Base-by-base conservation (phyloP, 2,113 vertebrate species). In the Tachycineta bicolor region DNA sequence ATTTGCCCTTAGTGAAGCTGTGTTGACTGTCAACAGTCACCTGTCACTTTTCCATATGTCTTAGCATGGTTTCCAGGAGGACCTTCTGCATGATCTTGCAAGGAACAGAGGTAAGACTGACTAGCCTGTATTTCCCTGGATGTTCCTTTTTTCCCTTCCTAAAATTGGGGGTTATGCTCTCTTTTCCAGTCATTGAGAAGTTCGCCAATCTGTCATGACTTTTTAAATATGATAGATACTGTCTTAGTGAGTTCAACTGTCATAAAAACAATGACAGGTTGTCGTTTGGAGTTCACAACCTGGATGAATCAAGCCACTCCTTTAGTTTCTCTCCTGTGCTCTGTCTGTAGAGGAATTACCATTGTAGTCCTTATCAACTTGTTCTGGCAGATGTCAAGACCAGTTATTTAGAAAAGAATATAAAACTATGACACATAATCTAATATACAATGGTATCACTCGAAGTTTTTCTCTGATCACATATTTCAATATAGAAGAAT, bases 191-290 rank as follows among this genome's bases (percentile, higher is more conserved):
- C 46, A 52, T 11, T 74, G 41, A 59, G 50, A 78, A 69, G 41
- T 60, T 78, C 46, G 22, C 12, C 33, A 43, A 14, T 29, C 50
- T 75, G 76, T 75, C 62, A 71, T 1, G 4, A 29, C 43, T 91
- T 56, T 69, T 86, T 31, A 83, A 34, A 58, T 53, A 34, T 71
- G 80, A 93, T 71, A 24, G 39, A 89, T 63, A 91, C 71, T 31
- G 71, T 12, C 58, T 83, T 73, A 75, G 21, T 6, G 22, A 86
- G 25, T 88, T 82, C 46, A 74, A 77, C 46, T 52, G 24, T 75
- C 70, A 76, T 76, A 76, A 76, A 85, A 79, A 31, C 26, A 60
- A 43, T 58, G 81, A 74, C 80, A 91, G 62, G 26, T 53, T 91
- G 67, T 85, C 69, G 0, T 82, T 77, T 49, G 46, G 43, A 92